Percentiles rank a stretch among this genome's conserved stretches.
These are phyloP conservation scores for Strix aluco DNA, from an alignment of 2,113 vertebrate genomes.

Conservation along the genomic window DNA sequence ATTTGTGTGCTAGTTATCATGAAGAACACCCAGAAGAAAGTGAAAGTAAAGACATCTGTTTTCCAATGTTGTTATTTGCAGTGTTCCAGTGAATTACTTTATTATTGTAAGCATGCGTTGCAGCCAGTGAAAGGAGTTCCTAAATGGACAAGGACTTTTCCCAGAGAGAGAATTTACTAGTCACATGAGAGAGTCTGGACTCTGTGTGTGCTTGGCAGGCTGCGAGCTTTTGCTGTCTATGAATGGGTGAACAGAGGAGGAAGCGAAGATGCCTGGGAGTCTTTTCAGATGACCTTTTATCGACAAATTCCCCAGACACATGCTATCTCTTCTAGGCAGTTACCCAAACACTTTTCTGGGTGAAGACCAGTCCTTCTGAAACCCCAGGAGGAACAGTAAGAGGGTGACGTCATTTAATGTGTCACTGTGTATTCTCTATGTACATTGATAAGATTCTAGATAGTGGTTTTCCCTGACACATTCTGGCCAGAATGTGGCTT, in stretches of 20 bases:
- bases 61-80: background rate
- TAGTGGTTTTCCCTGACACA: background rate
- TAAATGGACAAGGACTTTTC: background rate
- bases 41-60: background rate
- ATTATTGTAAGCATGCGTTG: background rate
- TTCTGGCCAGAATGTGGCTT: background rate
- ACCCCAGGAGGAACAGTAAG: background rate
- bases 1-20: background rate
- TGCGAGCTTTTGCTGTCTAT: background rate
- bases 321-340: background rate
- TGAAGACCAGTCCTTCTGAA: background rate
- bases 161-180: background rate
- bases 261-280: background rate
- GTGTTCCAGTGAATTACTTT: background rate
- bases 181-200: accelerated
- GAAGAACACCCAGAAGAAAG: background rate
- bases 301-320: background rate
- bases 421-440: background rate
- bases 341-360: background rate
- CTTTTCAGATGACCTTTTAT: background rate
- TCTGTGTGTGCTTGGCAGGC: accelerated
- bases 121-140: background rate
- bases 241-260: background rate
- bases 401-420: background rate
- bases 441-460: background rate